phyloP scores from a whole-genome alignment of 2,113 vertebrate species.

The Callorhinus ursinus region DNA sequence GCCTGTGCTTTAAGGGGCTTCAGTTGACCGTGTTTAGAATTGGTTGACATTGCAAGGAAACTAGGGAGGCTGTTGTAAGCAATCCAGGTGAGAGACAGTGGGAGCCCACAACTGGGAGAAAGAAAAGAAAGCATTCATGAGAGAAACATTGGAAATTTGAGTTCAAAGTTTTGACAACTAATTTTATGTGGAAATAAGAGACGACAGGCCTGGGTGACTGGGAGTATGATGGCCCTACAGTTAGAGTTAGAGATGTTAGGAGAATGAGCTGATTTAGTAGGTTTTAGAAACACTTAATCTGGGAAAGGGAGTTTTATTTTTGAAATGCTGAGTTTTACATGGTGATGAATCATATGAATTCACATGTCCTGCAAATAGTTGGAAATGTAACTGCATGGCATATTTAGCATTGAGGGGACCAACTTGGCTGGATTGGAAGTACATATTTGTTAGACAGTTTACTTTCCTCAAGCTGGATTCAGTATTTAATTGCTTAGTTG shows the following conservation, averaged over 20 bases:
- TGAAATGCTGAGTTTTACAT: slow-evolving; percentile 67
- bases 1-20: not conserved
- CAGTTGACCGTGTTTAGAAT: not conserved
- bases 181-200: slow-evolving; percentile 19
- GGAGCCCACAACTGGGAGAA: not conserved
- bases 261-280: slow-evolving; percentile 52
- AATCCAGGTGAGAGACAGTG: not conserved
- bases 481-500: not conserved
- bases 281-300: slow-evolving; percentile 58
- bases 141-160: not conserved
- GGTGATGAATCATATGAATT: slow-evolving; percentile 72
- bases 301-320: slow-evolving; percentile 72
- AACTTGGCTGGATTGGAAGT: slow-evolving; percentile 43
- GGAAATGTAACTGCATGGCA: slow-evolving; percentile 23
- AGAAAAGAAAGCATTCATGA: not conserved
- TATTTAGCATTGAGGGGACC: slow-evolving; percentile 66
- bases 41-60: not conserved
- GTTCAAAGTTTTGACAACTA: not conserved
- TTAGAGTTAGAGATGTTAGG: not conserved
- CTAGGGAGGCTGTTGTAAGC: not conserved
- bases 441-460: slow-evolving; percentile 43
- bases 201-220: not conserved
- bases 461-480: slow-evolving; percentile 39
- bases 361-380: slow-evolving; percentile 72
- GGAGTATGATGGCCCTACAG: not conserved